phyloP scores from a whole-genome alignment of 2,797 vertebrate genomes.

The Cryptoblepharus egeriae region DNA sequence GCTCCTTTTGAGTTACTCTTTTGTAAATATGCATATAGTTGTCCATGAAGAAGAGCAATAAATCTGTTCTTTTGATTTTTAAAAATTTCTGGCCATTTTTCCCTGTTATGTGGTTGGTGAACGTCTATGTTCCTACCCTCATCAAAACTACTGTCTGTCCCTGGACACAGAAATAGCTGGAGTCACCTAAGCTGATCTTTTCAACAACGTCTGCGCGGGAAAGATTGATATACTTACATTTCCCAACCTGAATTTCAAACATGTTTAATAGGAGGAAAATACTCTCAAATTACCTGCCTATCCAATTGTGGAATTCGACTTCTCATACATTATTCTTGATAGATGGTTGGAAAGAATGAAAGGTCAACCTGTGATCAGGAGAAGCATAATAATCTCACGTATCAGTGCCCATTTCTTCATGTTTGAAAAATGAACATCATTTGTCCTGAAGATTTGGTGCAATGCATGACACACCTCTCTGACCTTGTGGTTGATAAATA shows the following conservation, averaged over 20 bases:
- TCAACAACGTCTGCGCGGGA: not conserved
- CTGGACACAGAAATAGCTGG: not conserved
- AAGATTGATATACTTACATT: not conserved
- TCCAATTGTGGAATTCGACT: slow-evolving; percentile 36
- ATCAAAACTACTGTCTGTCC: not conserved
- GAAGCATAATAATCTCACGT: slow-evolving; percentile 65
- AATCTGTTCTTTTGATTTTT: too few species aligned
- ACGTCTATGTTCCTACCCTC: not conserved
- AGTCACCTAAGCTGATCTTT: not conserved
- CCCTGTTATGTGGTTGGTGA: too few species aligned
- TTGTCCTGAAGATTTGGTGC: slow-evolving; percentile 58
- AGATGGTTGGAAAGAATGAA: slow-evolving; percentile 53
- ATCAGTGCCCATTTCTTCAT: slow-evolving; percentile 52
- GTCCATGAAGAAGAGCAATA: too few species aligned
- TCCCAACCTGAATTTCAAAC: not conserved
- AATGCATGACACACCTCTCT: slow-evolving; percentile 61
- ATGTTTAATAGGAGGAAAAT: slow-evolving; percentile 33
- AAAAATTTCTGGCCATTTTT: too few species aligned
- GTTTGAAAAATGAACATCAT: slow-evolving; percentile 66
- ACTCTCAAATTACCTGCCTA: slow-evolving; percentile 24
- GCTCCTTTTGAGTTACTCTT: too few species aligned
- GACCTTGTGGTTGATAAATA: slow-evolving; percentile 74
- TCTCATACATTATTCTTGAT: slow-evolving; percentile 55
- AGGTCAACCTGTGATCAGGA: slow-evolving; percentile 62
- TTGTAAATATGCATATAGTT: too few species aligned